Conservation (phyloP, 2,113 vertebrate species). For the Toxotes jaculatrix region DNA sequence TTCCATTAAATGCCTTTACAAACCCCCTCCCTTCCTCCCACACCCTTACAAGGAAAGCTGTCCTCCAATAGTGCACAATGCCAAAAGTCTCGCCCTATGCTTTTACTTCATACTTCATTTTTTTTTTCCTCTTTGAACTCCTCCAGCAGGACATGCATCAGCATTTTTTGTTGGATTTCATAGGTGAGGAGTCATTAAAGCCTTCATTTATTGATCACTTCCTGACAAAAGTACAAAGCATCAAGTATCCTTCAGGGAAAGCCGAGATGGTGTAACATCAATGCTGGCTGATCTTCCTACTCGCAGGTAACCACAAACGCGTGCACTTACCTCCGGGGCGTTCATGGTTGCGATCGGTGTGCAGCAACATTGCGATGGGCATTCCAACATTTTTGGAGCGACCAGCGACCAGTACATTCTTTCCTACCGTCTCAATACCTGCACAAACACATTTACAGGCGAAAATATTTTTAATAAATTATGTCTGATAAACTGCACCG, state of each 20-base stretch:
- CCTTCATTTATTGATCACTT: not conserved
- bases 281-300: not conserved
- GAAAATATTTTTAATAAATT: not conserved
- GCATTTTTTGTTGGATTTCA: conserved; percentile 36
- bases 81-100: conserved; percentile 37
- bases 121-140: not conserved
- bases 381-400: conserved; percentile 96
- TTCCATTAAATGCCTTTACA: conserved; percentile 16
- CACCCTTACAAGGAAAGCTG: conserved; percentile 64
- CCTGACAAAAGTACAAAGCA: not conserved
- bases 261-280: conserved; percentile 56
- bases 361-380: conserved; percentile 94
- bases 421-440: conserved; percentile 93
- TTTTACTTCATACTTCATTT: conserved; percentile 28
- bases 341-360: conserved; percentile 90
- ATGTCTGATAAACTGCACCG: not conserved
- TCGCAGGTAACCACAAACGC: not conserved
- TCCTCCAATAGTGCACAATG: not conserved
- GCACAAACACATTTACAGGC: conserved; percentile 48
- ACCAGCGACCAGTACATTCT: conserved; percentile 92
- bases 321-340: conserved; percentile 89
- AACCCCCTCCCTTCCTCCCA: conserved; percentile 55
- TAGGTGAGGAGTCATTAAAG: conserved; percentile 18
- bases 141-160: conserved; percentile 22
- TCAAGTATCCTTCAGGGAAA: conserved; percentile 19